Base-by-base conservation (phyloP, 2,113 vertebrate species). In the Charina bottae region DNA sequence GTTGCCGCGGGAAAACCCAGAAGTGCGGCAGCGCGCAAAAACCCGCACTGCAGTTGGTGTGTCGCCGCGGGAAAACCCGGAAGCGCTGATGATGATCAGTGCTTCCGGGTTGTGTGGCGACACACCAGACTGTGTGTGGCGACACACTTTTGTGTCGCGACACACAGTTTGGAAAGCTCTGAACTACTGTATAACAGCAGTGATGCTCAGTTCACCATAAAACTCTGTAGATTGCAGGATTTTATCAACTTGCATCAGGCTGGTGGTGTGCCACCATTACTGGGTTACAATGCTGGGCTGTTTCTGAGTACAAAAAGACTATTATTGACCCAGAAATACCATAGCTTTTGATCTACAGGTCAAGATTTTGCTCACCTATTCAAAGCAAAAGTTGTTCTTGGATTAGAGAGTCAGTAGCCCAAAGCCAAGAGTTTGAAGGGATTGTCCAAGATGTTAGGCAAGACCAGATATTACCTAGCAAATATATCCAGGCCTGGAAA, bases 161-260 rank as follows among this genome's bases (percentile, higher is more conserved):
- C n/a, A n/a, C n/a, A n/a, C n/a, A n/a, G n/a, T n/a, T n/a, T n/a
- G n/a, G n/a, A n/a, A n/a, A n/a, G n/a, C n/a, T n/a, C n/a, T n/a
- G n/a, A n/a, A n/a, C n/a, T n/a, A n/a, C n/a, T n/a, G n/a, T n/a
- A 94, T 15, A 37, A 42, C 37, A 78, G 53, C 53, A 90, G 6
- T 2, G 89, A 92, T 6, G 88, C 56, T 91, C 24, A 68, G 90
- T 88, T 95, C 93, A 96, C 33, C 59, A 93, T 89, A 94, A 92
- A 87, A 8, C 88, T 89, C 91, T 0, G 58, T 28, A 37, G 90
- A 15, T 53, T 95, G 86, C 62, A 87, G 58, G 19, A 37, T 28
- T 19, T 72, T 72, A 26, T 37, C 55, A 56, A 37, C 3, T 64
- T 64, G 62, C 4, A 26, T 10, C 6, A 1, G 46, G 83, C 11